These are phyloP conservation scores for Platycercus adscitus DNA, from an alignment of 2,113 vertebrate genomes.

Conservation along the genomic window DNA sequence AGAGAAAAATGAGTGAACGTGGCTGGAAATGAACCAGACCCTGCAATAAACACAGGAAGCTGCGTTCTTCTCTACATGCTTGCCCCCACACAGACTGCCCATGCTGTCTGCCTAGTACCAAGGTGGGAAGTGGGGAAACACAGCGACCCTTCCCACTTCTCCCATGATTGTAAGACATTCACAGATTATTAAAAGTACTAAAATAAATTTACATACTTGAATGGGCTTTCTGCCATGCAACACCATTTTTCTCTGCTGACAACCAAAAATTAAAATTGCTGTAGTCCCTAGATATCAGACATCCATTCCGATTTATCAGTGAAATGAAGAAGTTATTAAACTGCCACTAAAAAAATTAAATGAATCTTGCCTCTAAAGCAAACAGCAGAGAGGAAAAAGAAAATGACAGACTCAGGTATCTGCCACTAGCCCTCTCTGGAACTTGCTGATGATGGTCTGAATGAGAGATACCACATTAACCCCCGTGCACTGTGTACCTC, in stretches of 20 bases:
- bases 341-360: neutral
- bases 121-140: neutral
- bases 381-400: neutral
- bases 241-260: neutral
- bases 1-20: neutral
- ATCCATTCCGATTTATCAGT: neutral
- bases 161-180: neutral
- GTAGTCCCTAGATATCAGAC: neutral
- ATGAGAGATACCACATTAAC: neutral
- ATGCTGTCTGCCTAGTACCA: neutral
- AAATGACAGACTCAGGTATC: neutral
- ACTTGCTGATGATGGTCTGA: neutral
- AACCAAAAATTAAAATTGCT: neutral
- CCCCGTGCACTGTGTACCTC: accelerated
- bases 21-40: neutral
- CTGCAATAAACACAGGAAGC: neutral
- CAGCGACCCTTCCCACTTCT: neutral
- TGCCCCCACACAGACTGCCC: neutral
- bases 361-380: neutral
- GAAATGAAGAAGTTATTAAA: neutral
- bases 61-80: neutral
- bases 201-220: neutral
- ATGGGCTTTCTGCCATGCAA: neutral
- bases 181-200: neutral
- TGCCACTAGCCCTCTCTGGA: neutral